These are phyloP conservation scores for Boulengerochromis microlepis DNA, from an alignment of 2,113 vertebrate species.

Conservation along the genomic window DNA sequence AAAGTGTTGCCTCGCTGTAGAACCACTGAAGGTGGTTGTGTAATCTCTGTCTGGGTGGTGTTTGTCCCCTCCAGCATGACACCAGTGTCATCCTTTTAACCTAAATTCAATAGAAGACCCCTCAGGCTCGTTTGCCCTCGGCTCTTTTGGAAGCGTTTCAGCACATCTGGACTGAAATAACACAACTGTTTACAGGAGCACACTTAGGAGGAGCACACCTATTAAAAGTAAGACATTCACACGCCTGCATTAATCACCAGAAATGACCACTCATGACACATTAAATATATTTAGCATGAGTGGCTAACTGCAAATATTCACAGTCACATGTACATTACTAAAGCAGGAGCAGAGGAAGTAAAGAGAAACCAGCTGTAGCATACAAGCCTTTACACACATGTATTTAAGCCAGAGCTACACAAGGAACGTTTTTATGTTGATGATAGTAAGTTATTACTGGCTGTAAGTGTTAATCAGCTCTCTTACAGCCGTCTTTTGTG, in stretches of 20 bases:
- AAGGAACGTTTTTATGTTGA: neutral
- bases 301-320: neutral
- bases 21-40: neutral
- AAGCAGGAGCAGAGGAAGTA: neutral
- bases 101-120: neutral
- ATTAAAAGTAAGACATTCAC: neutral
- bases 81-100: neutral
- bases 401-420: neutral
- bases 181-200: neutral
- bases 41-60: neutral
- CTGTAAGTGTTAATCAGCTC: neutral
- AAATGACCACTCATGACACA: neutral
- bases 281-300: neutral
- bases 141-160: neutral
- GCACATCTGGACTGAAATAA: neutral
- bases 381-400: neutral
- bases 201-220: neutral
- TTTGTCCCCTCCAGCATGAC: neutral
- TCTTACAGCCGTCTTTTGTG: neutral
- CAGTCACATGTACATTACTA: neutral
- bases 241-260: neutral
- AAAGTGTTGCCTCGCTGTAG: neutral
- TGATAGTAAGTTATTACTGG: neutral
- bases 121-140: neutral
- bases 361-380: neutral